Conservation (phyloP, 2,797 vertebrate species). For the Pipistrellus kuhlii region DNA sequence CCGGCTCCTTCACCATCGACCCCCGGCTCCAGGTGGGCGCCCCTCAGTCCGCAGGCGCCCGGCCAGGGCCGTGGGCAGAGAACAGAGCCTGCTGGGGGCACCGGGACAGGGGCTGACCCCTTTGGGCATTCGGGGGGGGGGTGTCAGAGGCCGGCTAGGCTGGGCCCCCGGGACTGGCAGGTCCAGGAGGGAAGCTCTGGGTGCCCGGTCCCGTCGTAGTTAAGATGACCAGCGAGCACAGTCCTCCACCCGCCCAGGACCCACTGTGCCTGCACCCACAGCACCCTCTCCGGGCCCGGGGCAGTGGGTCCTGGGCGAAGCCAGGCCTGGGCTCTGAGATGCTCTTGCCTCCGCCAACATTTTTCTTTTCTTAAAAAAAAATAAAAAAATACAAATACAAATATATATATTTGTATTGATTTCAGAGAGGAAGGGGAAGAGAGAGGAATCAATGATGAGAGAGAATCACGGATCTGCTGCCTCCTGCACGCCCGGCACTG, state of each 20-base stretch:
- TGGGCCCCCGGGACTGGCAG: background rate
- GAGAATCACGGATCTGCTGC: too few species aligned
- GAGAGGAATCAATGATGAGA: too few species aligned
- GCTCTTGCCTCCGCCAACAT: rapidly evolving
- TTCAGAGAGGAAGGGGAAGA: too few species aligned
- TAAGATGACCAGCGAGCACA: background rate
- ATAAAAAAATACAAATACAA: too few species aligned
- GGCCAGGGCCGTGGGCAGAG: rapidly evolving
- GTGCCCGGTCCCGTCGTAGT: too few species aligned
- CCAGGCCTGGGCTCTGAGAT: background rate
- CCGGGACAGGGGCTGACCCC: rapidly evolving
- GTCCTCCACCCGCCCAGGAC: rapidly evolving
- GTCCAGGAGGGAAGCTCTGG: background rate
- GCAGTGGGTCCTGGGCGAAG: too few species aligned
- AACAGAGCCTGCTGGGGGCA: too few species aligned
- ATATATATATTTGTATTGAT: too few species aligned
- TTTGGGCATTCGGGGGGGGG: rapidly evolving
- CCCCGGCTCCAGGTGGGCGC: conserved; percentile 88
- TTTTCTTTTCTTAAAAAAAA: too few species aligned
- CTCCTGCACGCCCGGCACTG: too few species aligned
- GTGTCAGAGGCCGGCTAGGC: background rate
- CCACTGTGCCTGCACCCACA: too few species aligned
- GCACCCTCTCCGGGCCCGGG: too few species aligned
- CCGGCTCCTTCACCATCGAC: conserved; percentile 90
- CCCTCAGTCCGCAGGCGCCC: rapidly evolving